phyloP scores from a whole-genome alignment of 2,797 vertebrate genomes.

The Gastrophryne carolinensis region DNA sequence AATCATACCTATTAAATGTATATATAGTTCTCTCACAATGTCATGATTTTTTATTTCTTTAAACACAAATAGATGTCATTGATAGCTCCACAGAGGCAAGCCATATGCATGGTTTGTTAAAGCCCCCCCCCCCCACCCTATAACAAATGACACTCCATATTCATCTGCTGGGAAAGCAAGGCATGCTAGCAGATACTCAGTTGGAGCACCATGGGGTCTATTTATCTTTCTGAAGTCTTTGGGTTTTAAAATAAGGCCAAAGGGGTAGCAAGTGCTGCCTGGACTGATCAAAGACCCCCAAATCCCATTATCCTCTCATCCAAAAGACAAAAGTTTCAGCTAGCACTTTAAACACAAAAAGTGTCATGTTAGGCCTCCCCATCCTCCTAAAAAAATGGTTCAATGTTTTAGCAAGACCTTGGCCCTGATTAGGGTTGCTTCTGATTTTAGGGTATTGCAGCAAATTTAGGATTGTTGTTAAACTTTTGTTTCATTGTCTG shows the following conservation, averaged over 20 bases:
- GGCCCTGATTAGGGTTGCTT: background rate
- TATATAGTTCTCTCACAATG: too few species aligned
- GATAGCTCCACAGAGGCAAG: too few species aligned
- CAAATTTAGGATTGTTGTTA: too few species aligned
- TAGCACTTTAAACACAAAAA: background rate
- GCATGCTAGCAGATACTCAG: slow-evolving; percentile 17
- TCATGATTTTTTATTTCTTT: too few species aligned
- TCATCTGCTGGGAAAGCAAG: slow-evolving; percentile 18
- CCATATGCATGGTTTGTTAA: too few species aligned
- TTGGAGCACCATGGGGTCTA: slow-evolving; percentile 13
- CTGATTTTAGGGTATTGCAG: slow-evolving; percentile 4
- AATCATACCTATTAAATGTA: too few species aligned
- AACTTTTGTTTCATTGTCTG: too few species aligned
- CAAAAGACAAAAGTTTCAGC: slow-evolving; percentile 19
- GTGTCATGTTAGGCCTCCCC: background rate
- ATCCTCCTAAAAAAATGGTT: background rate
- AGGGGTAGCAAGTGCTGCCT: slow-evolving; percentile 7
- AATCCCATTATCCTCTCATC: slow-evolving; percentile 21
- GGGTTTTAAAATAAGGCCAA: slow-evolving; percentile 6
- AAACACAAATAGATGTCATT: too few species aligned
- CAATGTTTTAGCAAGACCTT: background rate
- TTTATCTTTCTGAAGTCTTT: slow-evolving; percentile 43
- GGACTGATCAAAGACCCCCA: slow-evolving; percentile 30
- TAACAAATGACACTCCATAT: background rate
- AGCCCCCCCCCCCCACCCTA: too few species aligned